Evolutionary conservation across 2,797 vertebrate species (phyloP).

Genomic region (Miichthys miiuy): DNA sequence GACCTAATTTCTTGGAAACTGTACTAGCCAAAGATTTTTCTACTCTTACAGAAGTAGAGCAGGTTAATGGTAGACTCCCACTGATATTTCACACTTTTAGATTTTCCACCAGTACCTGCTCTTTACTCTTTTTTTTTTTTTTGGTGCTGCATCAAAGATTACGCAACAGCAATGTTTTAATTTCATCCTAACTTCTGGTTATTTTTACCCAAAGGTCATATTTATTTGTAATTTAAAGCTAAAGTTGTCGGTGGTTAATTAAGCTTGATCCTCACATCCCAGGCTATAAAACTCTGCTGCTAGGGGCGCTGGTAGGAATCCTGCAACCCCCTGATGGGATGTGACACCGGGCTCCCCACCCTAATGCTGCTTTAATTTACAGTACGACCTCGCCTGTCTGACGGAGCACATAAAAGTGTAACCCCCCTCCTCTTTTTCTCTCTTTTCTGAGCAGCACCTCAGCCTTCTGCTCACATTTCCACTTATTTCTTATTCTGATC

Average conservation of each 20-base stretch:
- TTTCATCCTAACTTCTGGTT: neutral
- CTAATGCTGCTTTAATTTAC: constrained; percentile 72
- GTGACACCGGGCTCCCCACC: constrained; percentile 59
- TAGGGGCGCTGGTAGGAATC: constrained; percentile 70
- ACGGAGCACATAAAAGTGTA: constrained; percentile 13
- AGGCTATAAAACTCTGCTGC: constrained; percentile 59
- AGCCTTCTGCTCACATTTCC: constrained; percentile 41
- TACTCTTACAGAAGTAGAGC: constrained; percentile 29
- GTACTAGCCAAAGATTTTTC: constrained; percentile 10
- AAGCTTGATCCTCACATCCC: constrained; percentile 39
- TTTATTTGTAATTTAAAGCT: constrained; percentile 27
- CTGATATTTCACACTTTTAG: constrained; percentile 19
- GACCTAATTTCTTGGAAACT: constrained; percentile 49
- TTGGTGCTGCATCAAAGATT: constrained; percentile 8
- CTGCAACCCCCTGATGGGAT: constrained; percentile 65
- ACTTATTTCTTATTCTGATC: constrained; percentile 51
- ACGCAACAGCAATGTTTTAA: constrained; percentile 20
- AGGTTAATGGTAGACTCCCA: constrained; percentile 35
- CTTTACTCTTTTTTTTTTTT: constrained; percentile 21
- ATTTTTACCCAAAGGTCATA: neutral
- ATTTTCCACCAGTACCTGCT: constrained; percentile 20
- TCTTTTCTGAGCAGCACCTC: constrained; percentile 12
- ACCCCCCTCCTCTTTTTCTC: neutral
- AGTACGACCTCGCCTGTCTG: constrained; percentile 53
- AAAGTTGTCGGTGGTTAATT: constrained; percentile 42